Percentiles rank a stretch among this genome's conserved stretches.
Evolutionary conservation across 2,888 invertebrate species (phyloP).

Genomic region (Helicoverpa assulta): DNA sequence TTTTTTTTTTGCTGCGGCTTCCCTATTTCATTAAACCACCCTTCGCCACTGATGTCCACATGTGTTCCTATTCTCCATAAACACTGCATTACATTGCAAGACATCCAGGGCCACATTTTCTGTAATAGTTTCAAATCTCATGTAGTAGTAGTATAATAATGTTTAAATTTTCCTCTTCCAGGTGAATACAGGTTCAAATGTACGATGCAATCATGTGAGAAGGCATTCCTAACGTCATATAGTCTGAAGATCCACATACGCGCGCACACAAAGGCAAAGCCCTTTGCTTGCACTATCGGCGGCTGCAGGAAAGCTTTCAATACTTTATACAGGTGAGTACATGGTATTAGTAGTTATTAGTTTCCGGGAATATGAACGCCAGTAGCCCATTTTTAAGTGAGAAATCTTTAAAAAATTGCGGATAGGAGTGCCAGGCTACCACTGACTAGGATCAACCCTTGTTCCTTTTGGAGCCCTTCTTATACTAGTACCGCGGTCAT

Average conservation of each 20-base stretch:
- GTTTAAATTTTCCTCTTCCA: slow-evolving; percentile 78
- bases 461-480: too few species aligned
- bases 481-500: too few species aligned
- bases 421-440: too few species aligned
- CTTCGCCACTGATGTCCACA: too few species aligned
- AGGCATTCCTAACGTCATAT: slow-evolving; percentile 98
- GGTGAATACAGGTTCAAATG: slow-evolving; percentile 98
- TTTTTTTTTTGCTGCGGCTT: too few species aligned
- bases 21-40: too few species aligned
- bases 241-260: slow-evolving; percentile 98
- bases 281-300: slow-evolving; percentile 95
- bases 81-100: background rate
- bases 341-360: background rate
- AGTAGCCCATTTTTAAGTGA: background rate
- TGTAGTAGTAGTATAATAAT: background rate
- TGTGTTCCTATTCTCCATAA: background rate
- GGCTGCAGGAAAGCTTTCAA: slow-evolving; percentile 98
- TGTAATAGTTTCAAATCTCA: background rate
- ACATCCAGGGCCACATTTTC: background rate
- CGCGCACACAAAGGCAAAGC: slow-evolving; percentile 98
- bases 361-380: background rate
- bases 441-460: too few species aligned
- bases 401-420: too few species aligned
- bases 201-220: slow-evolving; percentile 95
- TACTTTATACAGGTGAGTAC: slow-evolving; percentile 94